phyloP scores from a whole-genome alignment of 1,140 invertebrate genomes.

The Andricus grossulariae region DNA sequence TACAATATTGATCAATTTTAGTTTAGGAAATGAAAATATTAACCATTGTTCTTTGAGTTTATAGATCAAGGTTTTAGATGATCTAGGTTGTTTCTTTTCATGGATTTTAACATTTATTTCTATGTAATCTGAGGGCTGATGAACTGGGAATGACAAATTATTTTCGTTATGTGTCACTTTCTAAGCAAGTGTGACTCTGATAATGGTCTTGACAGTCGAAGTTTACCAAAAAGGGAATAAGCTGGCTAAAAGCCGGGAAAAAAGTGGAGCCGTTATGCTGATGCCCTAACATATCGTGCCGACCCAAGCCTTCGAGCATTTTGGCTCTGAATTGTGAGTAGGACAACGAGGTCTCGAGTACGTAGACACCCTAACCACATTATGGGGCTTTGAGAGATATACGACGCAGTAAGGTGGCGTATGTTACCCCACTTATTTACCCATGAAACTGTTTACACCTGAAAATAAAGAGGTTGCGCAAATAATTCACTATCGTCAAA shows the following conservation, averaged over 20 bases:
- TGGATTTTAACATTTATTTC: too few species aligned
- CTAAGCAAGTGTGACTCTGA: conserved; percentile 13
- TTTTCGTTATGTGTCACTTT: neutral
- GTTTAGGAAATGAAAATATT: too few species aligned
- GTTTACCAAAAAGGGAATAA: conserved; percentile 38
- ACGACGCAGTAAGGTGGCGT: conserved; percentile 43
- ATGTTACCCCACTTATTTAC: conserved; percentile 32
- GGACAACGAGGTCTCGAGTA: conserved; percentile 45
- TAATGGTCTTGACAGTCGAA: conserved; percentile 44
- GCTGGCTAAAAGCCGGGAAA: conserved; percentile 60
- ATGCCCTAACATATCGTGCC: conserved; percentile 59
- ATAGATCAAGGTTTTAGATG: too few species aligned
- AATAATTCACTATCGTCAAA: neutral
- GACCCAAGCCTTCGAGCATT: conserved; percentile 42
- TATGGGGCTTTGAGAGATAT: conserved; percentile 45
- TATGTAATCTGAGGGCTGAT: neutral
- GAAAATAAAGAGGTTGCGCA: neutral
- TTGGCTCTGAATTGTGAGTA: conserved; percentile 55
- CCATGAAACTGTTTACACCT: conserved; percentile 31
- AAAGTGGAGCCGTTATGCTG: conserved; percentile 60
- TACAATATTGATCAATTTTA: too few species aligned
- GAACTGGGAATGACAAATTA: conserved; percentile 1
- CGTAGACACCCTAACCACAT: conserved; percentile 55
- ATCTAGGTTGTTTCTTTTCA: too few species aligned
- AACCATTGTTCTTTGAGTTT: too few species aligned